Percentiles rank a stretch among this genome's conserved stretches.
phyloP scores from a whole-genome alignment of 2,888 invertebrate genomes.

The Scaptomyza reducta region DNA sequence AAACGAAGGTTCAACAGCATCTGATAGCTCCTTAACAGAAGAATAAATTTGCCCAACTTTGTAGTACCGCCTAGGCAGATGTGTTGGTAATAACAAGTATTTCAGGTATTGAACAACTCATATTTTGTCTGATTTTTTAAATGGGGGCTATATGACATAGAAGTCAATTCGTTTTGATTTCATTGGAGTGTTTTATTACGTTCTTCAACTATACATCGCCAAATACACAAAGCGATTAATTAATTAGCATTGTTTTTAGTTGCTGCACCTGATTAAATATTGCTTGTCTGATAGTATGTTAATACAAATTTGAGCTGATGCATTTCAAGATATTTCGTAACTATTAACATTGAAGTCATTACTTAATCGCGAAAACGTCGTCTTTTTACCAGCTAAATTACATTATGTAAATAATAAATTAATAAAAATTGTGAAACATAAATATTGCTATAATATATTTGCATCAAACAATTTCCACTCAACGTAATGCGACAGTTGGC shows the following conservation, averaged over 20 bases:
- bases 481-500: no score
- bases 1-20: background rate
- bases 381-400: background rate
- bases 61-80: background rate
- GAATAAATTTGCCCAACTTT: no score
- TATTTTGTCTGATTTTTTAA: background rate
- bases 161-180: no score
- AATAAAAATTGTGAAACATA: background rate
- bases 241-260: background rate
- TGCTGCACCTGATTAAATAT: background rate
- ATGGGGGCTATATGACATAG: background rate
- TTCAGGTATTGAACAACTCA: background rate
- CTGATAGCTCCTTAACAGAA: background rate
- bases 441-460: no score
- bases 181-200: no score
- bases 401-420: background rate
- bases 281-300: background rate
- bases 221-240: background rate
- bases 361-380: background rate
- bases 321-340: background rate
- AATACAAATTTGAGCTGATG: background rate
- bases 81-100: background rate
- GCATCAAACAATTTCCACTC: background rate
- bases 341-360: background rate
- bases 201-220: no score